Evolutionary conservation across 2,888 invertebrate species (phyloP), one percentile per base, ranked within the genome.

Genomic region (Gortyna flavago): DNA sequence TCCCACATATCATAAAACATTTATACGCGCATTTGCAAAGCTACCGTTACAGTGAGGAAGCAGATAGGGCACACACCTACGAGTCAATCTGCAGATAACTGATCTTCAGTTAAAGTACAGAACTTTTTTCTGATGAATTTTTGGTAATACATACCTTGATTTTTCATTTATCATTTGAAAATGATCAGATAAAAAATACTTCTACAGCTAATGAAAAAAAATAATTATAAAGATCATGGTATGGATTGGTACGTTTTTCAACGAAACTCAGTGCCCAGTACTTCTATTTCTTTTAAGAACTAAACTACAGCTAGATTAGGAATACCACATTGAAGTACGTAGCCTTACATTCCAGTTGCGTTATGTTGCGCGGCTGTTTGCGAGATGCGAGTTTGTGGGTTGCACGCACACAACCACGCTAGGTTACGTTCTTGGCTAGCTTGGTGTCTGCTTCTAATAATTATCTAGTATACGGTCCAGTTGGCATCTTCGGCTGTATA

Each of bases 391-490:
- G 51, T 54, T 54, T 54, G 18, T 32, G 25, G 8, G 18, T 57
- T 57, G 62, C 35, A 64, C 18, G 29, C 29, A 35, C n/a, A 65
- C 5, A 48, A 72, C 21, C 35, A 7, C n/a, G 18, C 32, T 16
- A 64, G 21, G 32, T 48, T 66, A 13, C n/a, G 25, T 76, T 29
- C 25, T 21, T 38, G 61, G 41, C 38, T 51, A 78, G 18, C 18
- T 62, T 70, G 25, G 21, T 62, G 41, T 41, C n/a, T 35, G 25
- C 35, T 54, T 51, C 11, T 62, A 41, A 51, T 54, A 32, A 54
- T 75, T 62, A 75, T 74, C 32, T 51, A 32, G 21, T 18, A 32
- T 75, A 51, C 18, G 41, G 41, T 61, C 13, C 21, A 62, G 54
- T 61, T 77, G 35, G 18, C 25, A 29, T 2, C n/a, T n/a, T n/a